Conservation (phyloP, 2,888 invertebrate species). For the Chironomus riparius region DNA sequence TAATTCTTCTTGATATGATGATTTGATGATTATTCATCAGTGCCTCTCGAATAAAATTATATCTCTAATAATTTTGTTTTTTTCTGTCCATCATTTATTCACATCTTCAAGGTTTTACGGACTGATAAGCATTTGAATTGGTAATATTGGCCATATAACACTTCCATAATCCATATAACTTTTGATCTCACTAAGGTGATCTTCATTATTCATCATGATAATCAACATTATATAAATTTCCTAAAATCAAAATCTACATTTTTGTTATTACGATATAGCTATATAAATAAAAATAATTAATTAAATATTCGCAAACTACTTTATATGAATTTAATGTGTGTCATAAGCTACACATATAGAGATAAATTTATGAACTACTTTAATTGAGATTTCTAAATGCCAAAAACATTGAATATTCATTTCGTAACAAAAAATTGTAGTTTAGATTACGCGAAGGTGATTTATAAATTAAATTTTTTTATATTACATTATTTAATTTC, state of each 20-base stretch:
- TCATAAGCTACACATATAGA: background rate
- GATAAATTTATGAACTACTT: background rate
- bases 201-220: background rate
- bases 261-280: background rate
- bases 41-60: background rate
- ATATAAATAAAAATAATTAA: background rate
- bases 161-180: background rate
- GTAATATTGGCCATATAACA: constrained; percentile 22
- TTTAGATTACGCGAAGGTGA: background rate
- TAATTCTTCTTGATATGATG: background rate
- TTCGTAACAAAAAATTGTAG: background rate
- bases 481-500: too few species aligned
- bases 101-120: constrained; percentile 17
- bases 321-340: background rate
- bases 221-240: background rate
- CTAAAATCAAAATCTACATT: background rate
- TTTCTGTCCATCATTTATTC: background rate
- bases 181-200: constrained; percentile 14
- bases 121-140: constrained; percentile 26
- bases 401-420: background rate
- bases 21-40: constrained; percentile 22
- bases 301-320: background rate
- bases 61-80: background rate
- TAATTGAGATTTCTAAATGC: background rate
- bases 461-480: background rate